Percentiles rank a stretch among this genome's conserved stretches.
phyloP scores from a whole-genome alignment of 2,113 vertebrate genomes.

The Rhodinocichla rosea region DNA sequence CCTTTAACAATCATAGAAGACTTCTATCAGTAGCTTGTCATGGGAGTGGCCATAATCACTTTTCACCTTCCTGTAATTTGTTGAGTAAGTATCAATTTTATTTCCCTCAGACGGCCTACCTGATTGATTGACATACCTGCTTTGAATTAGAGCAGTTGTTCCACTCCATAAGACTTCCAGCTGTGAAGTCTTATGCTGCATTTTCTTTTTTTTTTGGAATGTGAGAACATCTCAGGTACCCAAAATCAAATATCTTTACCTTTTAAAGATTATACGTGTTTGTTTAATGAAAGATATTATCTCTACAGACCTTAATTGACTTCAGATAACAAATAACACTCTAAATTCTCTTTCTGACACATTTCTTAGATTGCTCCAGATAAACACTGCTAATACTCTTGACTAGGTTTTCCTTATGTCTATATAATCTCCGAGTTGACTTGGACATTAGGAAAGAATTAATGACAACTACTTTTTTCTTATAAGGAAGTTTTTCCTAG shows the following conservation, averaged over 20 bases:
- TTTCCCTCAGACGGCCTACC: neutral
- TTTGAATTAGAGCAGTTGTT: neutral
- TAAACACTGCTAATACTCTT: neutral
- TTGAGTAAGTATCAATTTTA: neutral
- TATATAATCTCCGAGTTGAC: neutral
- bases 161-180: too few relatives aligned
- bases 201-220: neutral
- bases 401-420: neutral
- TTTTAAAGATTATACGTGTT: neutral
- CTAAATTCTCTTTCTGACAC: neutral
- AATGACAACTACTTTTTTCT: neutral
- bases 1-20: neutral
- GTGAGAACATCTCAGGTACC: neutral
- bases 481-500: neutral
- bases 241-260: neutral
- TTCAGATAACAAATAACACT: neutral
- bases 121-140: neutral
- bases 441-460: neutral
- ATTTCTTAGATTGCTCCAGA: neutral
- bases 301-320: neutral
- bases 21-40: neutral
- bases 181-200: neutral
- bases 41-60: neutral
- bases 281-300: neutral
- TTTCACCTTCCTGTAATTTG: neutral